Evolutionary conservation across 2,113 vertebrate genomes (phyloP).

Genomic region (Apodemus sylvaticus): DNA sequence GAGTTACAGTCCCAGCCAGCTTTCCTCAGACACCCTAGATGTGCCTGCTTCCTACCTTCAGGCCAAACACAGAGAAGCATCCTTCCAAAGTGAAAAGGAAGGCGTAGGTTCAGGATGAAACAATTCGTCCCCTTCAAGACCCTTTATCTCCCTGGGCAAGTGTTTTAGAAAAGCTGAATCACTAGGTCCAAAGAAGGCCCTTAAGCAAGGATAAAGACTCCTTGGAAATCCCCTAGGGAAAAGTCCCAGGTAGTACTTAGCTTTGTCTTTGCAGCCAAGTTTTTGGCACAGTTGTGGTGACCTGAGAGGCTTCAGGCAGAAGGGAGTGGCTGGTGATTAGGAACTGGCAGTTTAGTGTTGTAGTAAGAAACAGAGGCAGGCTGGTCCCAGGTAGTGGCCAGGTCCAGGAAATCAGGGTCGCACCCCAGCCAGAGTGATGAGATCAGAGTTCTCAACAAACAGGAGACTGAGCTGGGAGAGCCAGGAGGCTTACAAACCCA

Average conservation of each 20-base stretch:
- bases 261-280: slow-evolving; percentile 50
- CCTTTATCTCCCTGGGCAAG: slow-evolving; percentile 34
- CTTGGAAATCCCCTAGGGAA: slow-evolving; percentile 60
- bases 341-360: background rate
- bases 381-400: background rate
- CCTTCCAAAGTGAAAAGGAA: background rate
- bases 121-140: background rate
- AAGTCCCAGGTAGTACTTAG: slow-evolving; percentile 29
- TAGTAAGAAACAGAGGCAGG: background rate
- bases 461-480: background rate
- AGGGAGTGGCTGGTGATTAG: slow-evolving; percentile 21
- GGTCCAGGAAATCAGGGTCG: background rate
- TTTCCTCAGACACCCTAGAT: background rate
- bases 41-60: background rate
- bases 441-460: background rate
- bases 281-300: background rate
- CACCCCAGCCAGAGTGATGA: no score
- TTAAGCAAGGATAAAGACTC: background rate
- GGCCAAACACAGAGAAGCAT: background rate
- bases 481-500: fast-evolving
- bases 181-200: background rate
- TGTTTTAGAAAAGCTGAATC: slow-evolving; percentile 57
- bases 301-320: slow-evolving; percentile 22
- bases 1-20: background rate
- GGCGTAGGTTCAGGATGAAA: background rate